These are phyloP conservation scores for Sphaeramia orbicularis DNA, from an alignment of 2,797 vertebrate genomes.

Conservation along the genomic window DNA sequence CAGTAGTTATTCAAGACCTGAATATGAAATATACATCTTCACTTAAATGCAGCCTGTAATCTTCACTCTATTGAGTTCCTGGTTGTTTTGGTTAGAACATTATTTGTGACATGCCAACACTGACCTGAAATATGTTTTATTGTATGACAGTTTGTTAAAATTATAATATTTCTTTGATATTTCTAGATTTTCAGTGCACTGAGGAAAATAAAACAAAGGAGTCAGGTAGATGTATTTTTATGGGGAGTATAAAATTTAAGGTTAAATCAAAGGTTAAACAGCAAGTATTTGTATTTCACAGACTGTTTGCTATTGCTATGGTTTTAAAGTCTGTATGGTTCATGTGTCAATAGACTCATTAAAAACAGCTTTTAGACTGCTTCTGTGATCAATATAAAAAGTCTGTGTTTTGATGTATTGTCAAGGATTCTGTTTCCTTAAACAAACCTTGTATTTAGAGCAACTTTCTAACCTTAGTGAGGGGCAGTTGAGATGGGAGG, in stretches of 20 bases:
- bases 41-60: constrained; percentile 3
- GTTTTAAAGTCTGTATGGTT: constrained; percentile 18
- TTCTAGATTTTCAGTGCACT: neutral
- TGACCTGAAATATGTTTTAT: constrained; percentile 36
- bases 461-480: constrained; percentile 42
- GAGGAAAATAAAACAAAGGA: constrained; percentile 1
- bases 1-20: constrained; percentile 17
- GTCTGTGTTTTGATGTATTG: constrained; percentile 7
- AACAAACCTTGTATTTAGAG: constrained; percentile 39
- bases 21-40: constrained; percentile 22
- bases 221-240: constrained; percentile 14
- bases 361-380: neutral
- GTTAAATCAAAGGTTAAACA: constrained; percentile 14
- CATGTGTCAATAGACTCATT: neutral
- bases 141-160: constrained; percentile 20
- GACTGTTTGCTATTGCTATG: constrained; percentile 15
- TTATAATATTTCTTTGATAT: neutral
- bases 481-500: constrained; percentile 44
- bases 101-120: constrained; percentile 12
- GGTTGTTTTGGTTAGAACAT: constrained; percentile 17
- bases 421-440: constrained; percentile 19
- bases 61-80: constrained; percentile 17
- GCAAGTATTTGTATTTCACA: neutral
- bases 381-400: constrained; percentile 2
- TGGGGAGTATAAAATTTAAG: constrained; percentile 5